A percentile compares a stretch with the other conserved stretches of the same genome.
phyloP scores from a whole-genome alignment of 2,888 invertebrate species.

The Xestia ashworthii region DNA sequence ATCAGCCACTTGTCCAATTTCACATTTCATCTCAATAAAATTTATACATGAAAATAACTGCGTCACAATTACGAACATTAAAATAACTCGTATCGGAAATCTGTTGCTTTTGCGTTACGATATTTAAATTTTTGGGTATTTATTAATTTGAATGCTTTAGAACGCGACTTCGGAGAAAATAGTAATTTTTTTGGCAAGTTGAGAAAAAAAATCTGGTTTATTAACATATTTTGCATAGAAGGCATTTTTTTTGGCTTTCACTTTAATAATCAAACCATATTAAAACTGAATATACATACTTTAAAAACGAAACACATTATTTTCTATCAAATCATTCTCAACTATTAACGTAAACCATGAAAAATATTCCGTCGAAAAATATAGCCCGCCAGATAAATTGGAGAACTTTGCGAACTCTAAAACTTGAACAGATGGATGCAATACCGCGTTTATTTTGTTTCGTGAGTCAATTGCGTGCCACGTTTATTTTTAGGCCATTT shows the following conservation, averaged over 20 bases:
- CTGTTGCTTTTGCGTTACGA: background rate
- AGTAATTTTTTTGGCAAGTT: too few species aligned
- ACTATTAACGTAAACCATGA: slow-evolving; percentile 3
- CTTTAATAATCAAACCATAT: background rate
- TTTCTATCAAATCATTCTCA: background rate
- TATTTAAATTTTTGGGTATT: background rate
- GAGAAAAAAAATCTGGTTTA: too few species aligned
- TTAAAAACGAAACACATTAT: background rate
- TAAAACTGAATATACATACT: background rate
- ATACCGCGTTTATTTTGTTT: slow-evolving; percentile 58
- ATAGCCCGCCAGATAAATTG: slow-evolving; percentile 42
- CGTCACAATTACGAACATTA: slow-evolving; percentile 12
- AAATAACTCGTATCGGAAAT: slow-evolving; percentile 1
- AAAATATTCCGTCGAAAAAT: slow-evolving; percentile 30
- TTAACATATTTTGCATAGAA: background rate
- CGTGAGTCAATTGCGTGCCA: slow-evolving; percentile 53
- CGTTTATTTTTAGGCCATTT: slow-evolving; percentile 56
- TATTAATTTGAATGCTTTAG: background rate
- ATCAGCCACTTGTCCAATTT: slow-evolving; percentile 33
- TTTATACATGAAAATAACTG: slow-evolving; percentile 19
- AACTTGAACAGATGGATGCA: slow-evolving; percentile 61
- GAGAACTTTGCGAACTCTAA: slow-evolving; percentile 50
- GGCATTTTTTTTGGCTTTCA: background rate
- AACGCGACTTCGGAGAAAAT: background rate
- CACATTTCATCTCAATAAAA: slow-evolving; percentile 19